Conservation (phyloP, 2,113 vertebrate genomes). For the human (Homo sapiens) region GRCh38 chr5:88926001-88926500, state of each 20-base stretch:
- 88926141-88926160: constrained; percentile 87
- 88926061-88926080: neutral
- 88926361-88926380: neutral
- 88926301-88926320: neutral
- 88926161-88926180: constrained; percentile 83
- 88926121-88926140: constrained; percentile 87
- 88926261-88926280: neutral
- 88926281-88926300: neutral
- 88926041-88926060: neutral
- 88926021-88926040: neutral
- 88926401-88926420: neutral
- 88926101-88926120: constrained; percentile 89
- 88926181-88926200: constrained; percentile 83
- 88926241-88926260: neutral
- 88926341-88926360: neutral
- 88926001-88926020: neutral
- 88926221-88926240: no score
- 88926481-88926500: neutral
- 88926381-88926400: neutral
- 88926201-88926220: constrained; percentile 59
- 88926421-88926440: neutral
- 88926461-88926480: neutral
- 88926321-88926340: neutral
- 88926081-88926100: constrained; percentile 86
- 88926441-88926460: neutral